Evolutionary conservation across 2,113 vertebrate species (phyloP).

Genomic region (Progne subis): DNA sequence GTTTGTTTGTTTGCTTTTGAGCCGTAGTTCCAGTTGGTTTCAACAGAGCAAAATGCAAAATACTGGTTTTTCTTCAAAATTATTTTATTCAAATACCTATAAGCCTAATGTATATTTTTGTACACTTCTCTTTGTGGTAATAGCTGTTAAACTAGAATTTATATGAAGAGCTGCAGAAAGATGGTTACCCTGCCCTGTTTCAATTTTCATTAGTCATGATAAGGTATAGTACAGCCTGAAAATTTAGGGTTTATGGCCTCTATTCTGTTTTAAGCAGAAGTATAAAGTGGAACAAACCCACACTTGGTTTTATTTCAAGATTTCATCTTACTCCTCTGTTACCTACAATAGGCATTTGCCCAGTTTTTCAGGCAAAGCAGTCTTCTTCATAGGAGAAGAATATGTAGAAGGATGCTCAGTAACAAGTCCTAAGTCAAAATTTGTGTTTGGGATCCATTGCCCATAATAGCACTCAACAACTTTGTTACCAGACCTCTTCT

Average conservation of each 20-base stretch:
- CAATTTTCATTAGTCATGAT: not conserved
- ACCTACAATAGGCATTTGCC: not conserved
- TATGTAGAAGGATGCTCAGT: not conserved
- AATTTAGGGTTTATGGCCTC: not conserved
- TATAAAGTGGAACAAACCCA: not conserved
- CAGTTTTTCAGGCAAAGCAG: not conserved
- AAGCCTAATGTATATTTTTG: not conserved
- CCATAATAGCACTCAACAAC: not conserved
- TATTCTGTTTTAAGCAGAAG: not conserved
- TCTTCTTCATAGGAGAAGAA: not conserved
- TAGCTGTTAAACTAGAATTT: not conserved
- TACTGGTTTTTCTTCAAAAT: not conserved
- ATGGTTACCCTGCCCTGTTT: not conserved
- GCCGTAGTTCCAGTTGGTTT: not conserved
- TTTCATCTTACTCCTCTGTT: not conserved
- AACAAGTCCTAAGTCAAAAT: not conserved
- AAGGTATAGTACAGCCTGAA: not conserved
- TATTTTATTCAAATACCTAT: not conserved
- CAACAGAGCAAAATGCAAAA: not conserved
- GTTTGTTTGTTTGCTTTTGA: too few relatives aligned
- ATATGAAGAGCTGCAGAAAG: not conserved
- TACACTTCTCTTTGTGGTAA: not conserved
- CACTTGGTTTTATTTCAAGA: not conserved
- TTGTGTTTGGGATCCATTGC: not conserved
- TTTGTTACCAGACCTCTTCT: not conserved